phyloP scores from a whole-genome alignment of 2,797 vertebrate species.

The Eupleurogrammus muticus region DNA sequence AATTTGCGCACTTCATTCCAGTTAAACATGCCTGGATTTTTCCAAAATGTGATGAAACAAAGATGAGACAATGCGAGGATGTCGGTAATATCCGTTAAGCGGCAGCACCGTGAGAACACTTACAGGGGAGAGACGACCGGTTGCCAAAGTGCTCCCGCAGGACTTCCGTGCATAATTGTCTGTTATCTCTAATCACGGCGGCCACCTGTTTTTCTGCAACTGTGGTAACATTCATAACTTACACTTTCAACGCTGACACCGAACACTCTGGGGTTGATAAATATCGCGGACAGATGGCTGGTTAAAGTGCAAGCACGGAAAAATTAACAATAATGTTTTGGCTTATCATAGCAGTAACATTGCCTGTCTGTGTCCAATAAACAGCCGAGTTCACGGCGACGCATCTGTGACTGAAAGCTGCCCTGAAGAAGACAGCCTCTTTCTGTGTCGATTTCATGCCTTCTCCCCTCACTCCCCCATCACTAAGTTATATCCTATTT shows the following conservation, averaged over 20 bases:
- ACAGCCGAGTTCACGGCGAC: conserved; percentile 31
- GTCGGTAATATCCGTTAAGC: conserved; percentile 53
- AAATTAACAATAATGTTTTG: conserved; percentile 52
- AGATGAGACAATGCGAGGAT: conserved; percentile 48
- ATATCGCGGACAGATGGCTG: conserved; percentile 70
- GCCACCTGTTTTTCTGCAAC: conserved; percentile 76
- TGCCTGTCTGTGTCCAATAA: conserved; percentile 47
- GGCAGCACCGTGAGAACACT: conserved; percentile 33
- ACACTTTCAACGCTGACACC: conserved; percentile 62
- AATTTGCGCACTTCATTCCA: conserved; percentile 33
- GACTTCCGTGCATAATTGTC: conserved; percentile 72
- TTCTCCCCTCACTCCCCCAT: conserved; percentile 48
- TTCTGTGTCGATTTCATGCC: conserved; percentile 62
- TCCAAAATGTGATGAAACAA: conserved; percentile 43
- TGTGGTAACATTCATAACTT: conserved; percentile 72
- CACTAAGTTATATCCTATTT: conserved; percentile 69
- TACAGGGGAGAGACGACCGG: conserved; percentile 29
- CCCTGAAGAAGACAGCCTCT: conserved; percentile 29
- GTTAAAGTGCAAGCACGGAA: conserved; percentile 48
- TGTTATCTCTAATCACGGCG: conserved; percentile 78
- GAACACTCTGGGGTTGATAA: conserved; percentile 54
- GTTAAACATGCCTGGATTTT: conserved; percentile 21
- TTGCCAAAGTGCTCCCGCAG: conserved; percentile 66
- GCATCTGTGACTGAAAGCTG: conserved; percentile 25
- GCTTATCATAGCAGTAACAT: conserved; percentile 32